phyloP scores from a whole-genome alignment of 2,113 vertebrate genomes.

The Climacteris rufus region DNA sequence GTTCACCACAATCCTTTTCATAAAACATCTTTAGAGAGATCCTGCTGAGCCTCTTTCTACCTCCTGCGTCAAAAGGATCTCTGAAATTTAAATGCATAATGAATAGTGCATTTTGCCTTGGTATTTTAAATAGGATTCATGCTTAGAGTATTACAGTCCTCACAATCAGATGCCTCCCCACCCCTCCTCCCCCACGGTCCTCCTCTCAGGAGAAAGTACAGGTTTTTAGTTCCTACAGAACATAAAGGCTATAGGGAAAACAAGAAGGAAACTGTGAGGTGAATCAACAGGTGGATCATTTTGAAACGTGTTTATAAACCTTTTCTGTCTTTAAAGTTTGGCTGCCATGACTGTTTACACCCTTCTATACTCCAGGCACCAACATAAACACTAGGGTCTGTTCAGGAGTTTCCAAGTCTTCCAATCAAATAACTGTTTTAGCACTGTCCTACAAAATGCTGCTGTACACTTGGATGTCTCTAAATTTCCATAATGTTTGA shows the following conservation, averaged over 20 bases:
- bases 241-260: not conserved
- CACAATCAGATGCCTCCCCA: not conserved
- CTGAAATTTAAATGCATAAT: not conserved
- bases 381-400: not conserved
- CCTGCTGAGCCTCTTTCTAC: not conserved
- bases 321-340: not conserved
- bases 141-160: not conserved
- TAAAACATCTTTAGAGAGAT: not conserved
- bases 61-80: not conserved
- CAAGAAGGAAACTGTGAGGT: not conserved
- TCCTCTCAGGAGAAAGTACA: not conserved
- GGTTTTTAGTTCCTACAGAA: not conserved
- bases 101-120: not conserved
- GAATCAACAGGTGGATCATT: not conserved
- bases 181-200: rapidly evolving
- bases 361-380: not conserved
- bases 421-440: not conserved
- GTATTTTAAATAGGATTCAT: not conserved
- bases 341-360: not conserved
- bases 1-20: not conserved
- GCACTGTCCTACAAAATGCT: not conserved
- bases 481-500: not conserved
- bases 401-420: not conserved
- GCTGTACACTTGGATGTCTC: not conserved
- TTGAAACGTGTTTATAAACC: not conserved